Conservation (phyloP, 2,797 vertebrate genomes). For the Leptoclinus maculatus region DNA sequence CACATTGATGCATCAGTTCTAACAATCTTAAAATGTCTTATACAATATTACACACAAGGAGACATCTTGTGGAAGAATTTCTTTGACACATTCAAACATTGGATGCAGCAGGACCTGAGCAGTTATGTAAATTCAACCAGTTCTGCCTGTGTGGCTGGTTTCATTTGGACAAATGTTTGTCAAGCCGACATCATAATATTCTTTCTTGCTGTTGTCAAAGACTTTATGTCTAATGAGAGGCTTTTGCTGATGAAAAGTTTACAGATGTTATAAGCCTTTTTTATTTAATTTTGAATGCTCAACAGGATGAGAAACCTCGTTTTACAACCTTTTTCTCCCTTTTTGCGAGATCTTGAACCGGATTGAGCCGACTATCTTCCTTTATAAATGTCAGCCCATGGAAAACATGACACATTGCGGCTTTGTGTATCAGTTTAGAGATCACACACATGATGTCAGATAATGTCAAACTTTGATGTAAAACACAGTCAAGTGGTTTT, state of each 20-base stretch:
- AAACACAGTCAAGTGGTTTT: conserved; percentile 60
- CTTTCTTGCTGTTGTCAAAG: not conserved
- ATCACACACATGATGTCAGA: conserved; percentile 56
- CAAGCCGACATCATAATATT: not conserved
- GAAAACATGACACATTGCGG: conserved; percentile 71
- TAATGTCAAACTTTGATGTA: conserved; percentile 72
- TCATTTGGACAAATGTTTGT: conserved; percentile 40
- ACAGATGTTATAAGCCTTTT: not conserved
- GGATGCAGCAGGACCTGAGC: conserved; percentile 14
- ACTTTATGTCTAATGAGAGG: not conserved
- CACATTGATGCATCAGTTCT: not conserved
- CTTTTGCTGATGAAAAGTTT: not conserved
- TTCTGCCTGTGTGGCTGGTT: conserved; percentile 56
- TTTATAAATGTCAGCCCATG: conserved; percentile 72
- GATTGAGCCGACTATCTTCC: conserved; percentile 25
- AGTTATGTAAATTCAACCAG: conserved; percentile 60
- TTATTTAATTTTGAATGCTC: conserved; percentile 20
- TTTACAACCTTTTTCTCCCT: conserved; percentile 22
- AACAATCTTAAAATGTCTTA: not conserved
- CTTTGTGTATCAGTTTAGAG: conserved; percentile 49
- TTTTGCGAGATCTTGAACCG: conserved; percentile 33
- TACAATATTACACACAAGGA: not conserved
- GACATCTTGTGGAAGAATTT: not conserved
- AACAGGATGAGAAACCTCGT: conserved; percentile 19
- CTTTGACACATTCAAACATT: conserved; percentile 21